Evolutionary conservation across 2,888 invertebrate species (phyloP), one percentile per base, ranked within the genome.

Genomic region (Cabera pusaria): DNA sequence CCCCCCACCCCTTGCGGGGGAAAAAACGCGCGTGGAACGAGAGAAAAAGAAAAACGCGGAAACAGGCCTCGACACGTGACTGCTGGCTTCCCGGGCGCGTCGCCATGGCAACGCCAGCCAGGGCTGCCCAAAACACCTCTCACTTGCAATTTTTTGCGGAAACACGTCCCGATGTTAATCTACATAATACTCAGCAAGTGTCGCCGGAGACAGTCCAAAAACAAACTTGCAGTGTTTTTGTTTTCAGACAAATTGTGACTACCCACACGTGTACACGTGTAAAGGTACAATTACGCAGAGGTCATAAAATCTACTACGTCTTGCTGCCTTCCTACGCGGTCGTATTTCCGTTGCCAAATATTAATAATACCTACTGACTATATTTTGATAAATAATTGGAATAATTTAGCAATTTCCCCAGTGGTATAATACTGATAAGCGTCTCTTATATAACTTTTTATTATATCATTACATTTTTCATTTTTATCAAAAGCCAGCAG

Each of bases 41-140:
- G 75, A 70, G 74, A 72, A 77, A 77, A 84, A 77, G 83, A 83
- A 85, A 85, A 84, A 84, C 72, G 85, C 77, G 79, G 72, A 82
- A 82, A 76, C 80, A 80, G 82, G 82, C 72, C 69, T 78, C 76
- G 86, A 88, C 88, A 88, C 88, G 88, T 88, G 88, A 87, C 88
- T 87, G 64, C 71, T 71, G 71, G 86, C 83, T 82, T 78, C 85
- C 87, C 84, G 79, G 76, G 78, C 62, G 67, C 73, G 88, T 87
- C 54, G 71, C 79, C 73, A 83, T 82, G 77, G 69, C 61, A 43
- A 87, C 87, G 47, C 44, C 70, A 68, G 47, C 44, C 70, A 68
- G 71, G 75, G 72, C 58, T 66, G 61, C 63, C 53, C 39, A 41
- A 33, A 49, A 49, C 46, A 42, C 46, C 34, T 28, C 10, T 18